Percentiles rank a stretch among this genome's conserved stretches.
phyloP scores from a whole-genome alignment of 2,113 vertebrate genomes.

The Eurypyga helias region DNA sequence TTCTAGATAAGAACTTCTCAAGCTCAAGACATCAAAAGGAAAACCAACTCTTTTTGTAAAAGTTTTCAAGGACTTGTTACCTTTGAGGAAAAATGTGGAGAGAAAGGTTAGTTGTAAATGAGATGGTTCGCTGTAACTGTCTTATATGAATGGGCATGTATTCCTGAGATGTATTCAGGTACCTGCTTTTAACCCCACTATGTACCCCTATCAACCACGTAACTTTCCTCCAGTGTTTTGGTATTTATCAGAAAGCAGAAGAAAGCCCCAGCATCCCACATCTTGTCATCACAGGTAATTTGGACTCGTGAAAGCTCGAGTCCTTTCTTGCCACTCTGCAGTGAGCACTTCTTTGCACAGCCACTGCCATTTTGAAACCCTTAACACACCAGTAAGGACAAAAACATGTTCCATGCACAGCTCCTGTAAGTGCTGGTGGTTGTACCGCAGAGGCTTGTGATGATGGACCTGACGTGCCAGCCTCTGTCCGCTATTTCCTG shows the following conservation, averaged over 20 bases:
- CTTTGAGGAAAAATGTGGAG: background rate
- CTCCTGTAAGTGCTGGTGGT: background rate
- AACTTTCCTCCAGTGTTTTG: background rate
- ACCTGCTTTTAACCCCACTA: background rate
- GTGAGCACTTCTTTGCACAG: background rate
- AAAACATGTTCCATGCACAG: background rate
- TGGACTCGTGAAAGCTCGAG: background rate
- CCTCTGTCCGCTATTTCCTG: background rate
- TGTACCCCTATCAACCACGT: fast-evolving
- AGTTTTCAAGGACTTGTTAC: background rate
- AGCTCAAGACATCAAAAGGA: background rate
- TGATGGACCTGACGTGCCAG: fast-evolving
- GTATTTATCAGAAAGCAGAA: background rate
- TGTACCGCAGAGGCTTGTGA: background rate
- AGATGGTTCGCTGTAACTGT: background rate
- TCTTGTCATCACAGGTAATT: background rate
- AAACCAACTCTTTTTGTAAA: background rate
- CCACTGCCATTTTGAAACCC: background rate
- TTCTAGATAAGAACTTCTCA: background rate
- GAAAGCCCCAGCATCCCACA: background rate
- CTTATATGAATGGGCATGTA: background rate
- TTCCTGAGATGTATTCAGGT: background rate
- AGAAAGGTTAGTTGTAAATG: background rate
- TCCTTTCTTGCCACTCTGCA: background rate
- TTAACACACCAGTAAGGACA: background rate